Conservation (phyloP, 2,888 invertebrate species). For the Zelleria hepariella region DNA sequence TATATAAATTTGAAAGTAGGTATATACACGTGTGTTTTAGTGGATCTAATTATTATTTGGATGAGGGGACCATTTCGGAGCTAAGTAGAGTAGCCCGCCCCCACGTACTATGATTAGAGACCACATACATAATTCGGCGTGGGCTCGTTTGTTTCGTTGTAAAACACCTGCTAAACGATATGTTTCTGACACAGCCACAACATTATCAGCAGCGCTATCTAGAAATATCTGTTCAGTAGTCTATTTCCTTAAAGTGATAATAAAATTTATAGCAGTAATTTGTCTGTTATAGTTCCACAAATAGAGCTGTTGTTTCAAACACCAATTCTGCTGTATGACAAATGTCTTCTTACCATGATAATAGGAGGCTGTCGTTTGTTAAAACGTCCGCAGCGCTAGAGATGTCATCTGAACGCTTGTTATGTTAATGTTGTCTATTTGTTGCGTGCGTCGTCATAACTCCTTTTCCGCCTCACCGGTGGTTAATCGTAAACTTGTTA, state of each 20-base stretch:
- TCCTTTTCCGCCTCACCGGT: neutral
- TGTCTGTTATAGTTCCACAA: conserved; percentile 23
- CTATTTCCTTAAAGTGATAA: neutral
- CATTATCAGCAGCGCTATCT: conserved; percentile 37
- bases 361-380: conserved; percentile 36
- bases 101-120: conserved; percentile 21
- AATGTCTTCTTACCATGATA: conserved; percentile 51
- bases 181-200: conserved; percentile 14
- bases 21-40: neutral
- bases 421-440: conserved; percentile 41
- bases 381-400: conserved; percentile 22
- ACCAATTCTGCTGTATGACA: conserved; percentile 34
- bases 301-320: conserved; percentile 25
- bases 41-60: neutral
- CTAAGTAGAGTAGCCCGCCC: conserved; percentile 27
- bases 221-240: conserved; percentile 2
- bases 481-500: conserved; percentile 1
- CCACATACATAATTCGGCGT: conserved; percentile 31
- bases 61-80: conserved; percentile 1
- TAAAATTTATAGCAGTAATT: conserved; percentile 22
- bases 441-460: conserved; percentile 25
- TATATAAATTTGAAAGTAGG: neutral
- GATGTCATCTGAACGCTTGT: conserved; percentile 30
- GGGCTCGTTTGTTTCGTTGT: conserved; percentile 32
- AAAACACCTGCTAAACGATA: conserved; percentile 26